Evolutionary conservation across 2,797 vertebrate species (phyloP).

Genomic region (Tauraco hartlaubi): DNA sequence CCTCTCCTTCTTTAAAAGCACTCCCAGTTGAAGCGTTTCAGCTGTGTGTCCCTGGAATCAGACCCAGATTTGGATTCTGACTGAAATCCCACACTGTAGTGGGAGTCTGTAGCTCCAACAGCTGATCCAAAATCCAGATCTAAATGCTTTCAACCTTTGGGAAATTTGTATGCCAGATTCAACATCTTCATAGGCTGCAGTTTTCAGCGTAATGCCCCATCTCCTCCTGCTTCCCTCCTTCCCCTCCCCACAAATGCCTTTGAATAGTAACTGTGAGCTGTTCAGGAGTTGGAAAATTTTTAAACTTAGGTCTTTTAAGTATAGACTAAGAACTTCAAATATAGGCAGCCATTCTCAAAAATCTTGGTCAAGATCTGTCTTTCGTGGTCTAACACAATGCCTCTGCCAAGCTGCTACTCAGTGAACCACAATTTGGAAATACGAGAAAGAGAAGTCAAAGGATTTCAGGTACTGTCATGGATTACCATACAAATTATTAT

Average conservation of each 20-base stretch:
- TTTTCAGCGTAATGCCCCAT: neutral
- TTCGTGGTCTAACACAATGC: neutral
- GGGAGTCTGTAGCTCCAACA: neutral
- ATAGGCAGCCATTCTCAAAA: neutral
- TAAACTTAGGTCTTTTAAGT: neutral
- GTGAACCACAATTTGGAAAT: neutral
- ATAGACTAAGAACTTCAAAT: neutral
- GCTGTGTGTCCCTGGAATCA: neutral
- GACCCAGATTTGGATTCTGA: neutral
- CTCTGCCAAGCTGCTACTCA: neutral
- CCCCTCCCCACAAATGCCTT: neutral
- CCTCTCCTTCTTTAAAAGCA: neutral
- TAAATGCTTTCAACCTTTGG: neutral
- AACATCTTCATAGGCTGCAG: neutral
- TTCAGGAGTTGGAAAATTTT: neutral
- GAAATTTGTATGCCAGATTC: neutral
- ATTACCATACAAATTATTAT: neutral
- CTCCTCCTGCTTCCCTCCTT: neutral
- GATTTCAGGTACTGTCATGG: neutral
- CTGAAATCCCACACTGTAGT: neutral
- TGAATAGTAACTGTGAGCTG: neutral
- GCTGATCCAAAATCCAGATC: neutral
- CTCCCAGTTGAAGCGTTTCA: neutral
- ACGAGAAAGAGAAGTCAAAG: rapidly evolving
- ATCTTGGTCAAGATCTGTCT: neutral